phyloP scores from a whole-genome alignment of 2,113 vertebrate genomes.

The Montifringilla adamsi region DNA sequence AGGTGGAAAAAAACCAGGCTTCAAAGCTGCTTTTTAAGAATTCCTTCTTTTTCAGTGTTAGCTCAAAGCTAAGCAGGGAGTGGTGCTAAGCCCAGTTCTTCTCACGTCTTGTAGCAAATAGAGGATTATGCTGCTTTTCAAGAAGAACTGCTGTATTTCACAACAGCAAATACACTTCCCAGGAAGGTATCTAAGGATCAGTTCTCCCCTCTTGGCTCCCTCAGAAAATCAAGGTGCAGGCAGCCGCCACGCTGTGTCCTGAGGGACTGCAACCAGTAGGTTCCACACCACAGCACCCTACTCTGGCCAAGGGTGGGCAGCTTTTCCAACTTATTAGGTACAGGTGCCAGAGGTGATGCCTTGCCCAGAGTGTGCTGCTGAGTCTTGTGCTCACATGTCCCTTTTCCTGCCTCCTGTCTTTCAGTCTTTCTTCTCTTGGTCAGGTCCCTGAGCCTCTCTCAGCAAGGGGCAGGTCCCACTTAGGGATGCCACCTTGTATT shows the following conservation, averaged over 20 bases:
- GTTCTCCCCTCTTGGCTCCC: neutral
- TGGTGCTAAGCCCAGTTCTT: neutral
- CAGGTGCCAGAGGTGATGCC: neutral
- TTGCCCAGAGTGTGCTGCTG: neutral
- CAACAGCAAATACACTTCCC: neutral
- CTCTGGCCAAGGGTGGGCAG: neutral
- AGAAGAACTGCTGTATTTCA: neutral
- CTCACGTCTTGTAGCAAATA: neutral
- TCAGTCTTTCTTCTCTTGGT: neutral
- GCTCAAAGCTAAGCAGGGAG: neutral
- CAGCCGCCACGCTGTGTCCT: accelerated
- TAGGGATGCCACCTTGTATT: neutral
- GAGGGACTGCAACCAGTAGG: too few species aligned
- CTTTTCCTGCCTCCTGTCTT: neutral
- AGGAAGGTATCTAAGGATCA: neutral
- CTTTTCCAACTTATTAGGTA: neutral
- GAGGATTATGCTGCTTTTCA: neutral
- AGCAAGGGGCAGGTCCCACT: neutral
- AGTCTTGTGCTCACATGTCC: neutral
- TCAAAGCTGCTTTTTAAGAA: neutral
- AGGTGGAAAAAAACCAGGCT: neutral
- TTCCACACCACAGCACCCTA: neutral
- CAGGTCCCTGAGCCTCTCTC: neutral
- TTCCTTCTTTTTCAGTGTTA: neutral
- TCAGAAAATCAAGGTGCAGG: neutral